Evolutionary conservation across 2,113 vertebrate genomes (phyloP), one percentile per base, ranked within the genome.

Genomic region (Motacilla alba): DNA sequence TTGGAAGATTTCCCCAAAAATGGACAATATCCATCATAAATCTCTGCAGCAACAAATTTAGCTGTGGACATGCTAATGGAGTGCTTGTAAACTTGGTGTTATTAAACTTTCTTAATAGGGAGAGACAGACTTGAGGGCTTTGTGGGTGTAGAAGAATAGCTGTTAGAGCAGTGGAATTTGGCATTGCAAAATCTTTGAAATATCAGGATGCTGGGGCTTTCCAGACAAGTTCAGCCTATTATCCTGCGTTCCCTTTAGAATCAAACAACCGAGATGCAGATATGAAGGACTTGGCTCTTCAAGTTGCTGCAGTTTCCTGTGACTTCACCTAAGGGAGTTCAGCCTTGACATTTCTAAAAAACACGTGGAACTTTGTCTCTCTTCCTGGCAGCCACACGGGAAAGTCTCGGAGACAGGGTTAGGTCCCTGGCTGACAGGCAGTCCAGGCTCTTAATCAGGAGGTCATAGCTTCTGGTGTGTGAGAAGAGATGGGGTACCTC

Each of bases 121-220:
- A 94, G 52, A 94, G 90, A 83, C 90, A 92, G 64, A 59, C 72
- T 94, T 44, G 39, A 91, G 84, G 72, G 73, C 76, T 87, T 83
- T 96, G 92, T 87, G 93, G 85, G 60, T 89, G 30, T 78, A 62
- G 76, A 96, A 96, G 92, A 96, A 90, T 92, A 93, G 80, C 90
- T 92, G 86, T 87, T 82, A 72, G 94, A 90, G 62, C 58, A 60
- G 58, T 64, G 89, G 93, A 96, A 94, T 89, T 82, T 94, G 90
- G 44, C 67, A 31, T 72, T 89, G 58, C 66, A 94, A 83, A 94
- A 55, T 37, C 78, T 84, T 70, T 46, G 70, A 58, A 83, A 50
- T 92, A 64, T 81, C 58, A 43, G 49, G 83, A 89, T 87, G 47
- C 37, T 83, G 87, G 87, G 72, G 41, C 72, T 94, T 95, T 83